Base-by-base conservation (phyloP, 2,888 invertebrate species). In the Sphaerophoria rueppellii region DNA sequence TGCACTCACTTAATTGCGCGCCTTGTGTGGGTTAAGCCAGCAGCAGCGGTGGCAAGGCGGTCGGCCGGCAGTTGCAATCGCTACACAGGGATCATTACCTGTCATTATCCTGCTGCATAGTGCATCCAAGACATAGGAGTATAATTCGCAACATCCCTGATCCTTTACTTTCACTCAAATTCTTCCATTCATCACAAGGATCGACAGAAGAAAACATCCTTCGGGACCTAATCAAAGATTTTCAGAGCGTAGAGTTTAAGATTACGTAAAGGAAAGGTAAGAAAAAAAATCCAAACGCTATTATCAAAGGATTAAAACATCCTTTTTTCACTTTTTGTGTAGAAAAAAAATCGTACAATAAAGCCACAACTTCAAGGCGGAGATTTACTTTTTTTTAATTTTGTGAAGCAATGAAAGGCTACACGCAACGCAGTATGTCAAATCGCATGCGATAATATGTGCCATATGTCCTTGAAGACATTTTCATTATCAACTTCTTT, bases 381-480 rank as follows among this genome's bases (percentile, higher is more conserved):
- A 67, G 61, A 46, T 79, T 75, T 40, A 60, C 32, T 54, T 69
- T 55, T 70, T 69, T 37, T 70, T 63, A 16, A 11, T 4, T 14
- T 40, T 7, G 11, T 37, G 37, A 16, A 5, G 1, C 0, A 65
- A 46, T 9, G 60, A 73, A 60, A 58, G 43, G 14, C 60, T 48
- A 50, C 57, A 52, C 65, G 63, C 71, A 76, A 60, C 67, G 72
- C 73, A 65, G 63, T 71, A 72, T 50, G 60, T 54, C 34, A 43
- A 52, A 60, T 55, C 6, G 14, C 16, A 6, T 55, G 24, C 43
- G 43, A 43, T 43, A 24, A 32, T 4, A 55, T 55, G 35, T 57
- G 78, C 69, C 85, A 85, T 85, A 70, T 85, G 85, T 80, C 85
- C 85, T 85, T 85, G 85, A 81, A 81, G 70, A 85, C 65, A 63